Base-by-base conservation (phyloP, 2,113 vertebrate genomes). In the Sarotherodon lohbergeri region DNA sequence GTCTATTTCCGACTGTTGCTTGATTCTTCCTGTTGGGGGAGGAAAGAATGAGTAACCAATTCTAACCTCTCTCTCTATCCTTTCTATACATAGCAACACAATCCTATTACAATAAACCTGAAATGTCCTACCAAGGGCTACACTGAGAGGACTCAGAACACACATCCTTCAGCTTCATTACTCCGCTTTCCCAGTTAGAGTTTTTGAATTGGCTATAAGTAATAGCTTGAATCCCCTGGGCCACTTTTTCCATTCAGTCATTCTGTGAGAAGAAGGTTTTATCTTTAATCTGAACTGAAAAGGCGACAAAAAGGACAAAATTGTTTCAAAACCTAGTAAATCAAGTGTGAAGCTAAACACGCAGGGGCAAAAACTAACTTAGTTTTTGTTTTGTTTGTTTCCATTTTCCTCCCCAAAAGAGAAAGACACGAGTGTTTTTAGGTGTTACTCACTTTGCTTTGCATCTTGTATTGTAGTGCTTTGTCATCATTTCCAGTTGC, bases 41-140 rank as follows among this genome's bases (percentile, higher is more conserved):
- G 93, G 95, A 96, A 96, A 96, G 95, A 96, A 95, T 97, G 96
- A 97, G 94, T 96, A 96, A 97, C 95, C 93, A 93, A 91, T 95
- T 94, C 96, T 95, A 97, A 95, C 94, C 94, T 95, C 94, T 96
- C 94, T 96, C 91, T 96, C 92, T 93, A 95, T 96, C 94, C 94
- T 93, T 91, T 89, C 97, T 97, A 97, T 96, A 96, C 89, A 95
- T 96, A 97, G 97, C 94, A 96, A 86, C 88, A 50, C 87, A 96
- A 97, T 96, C 97, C 96, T 96, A 96, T 97, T 97, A 96, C 92
- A 95, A 94, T 97, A 96, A 97, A 96, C 97, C 95, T 95, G 94
- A 97, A 96, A 95, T 96, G 96, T 97, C 96, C 96, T 96, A 92
- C 94, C 93, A 84, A 90, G 87, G 66, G 90, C 84, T 90, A 82